Evolutionary conservation across 2,797 vertebrate species (phyloP).

Genomic region (Dicrostonyx torquatus): DNA sequence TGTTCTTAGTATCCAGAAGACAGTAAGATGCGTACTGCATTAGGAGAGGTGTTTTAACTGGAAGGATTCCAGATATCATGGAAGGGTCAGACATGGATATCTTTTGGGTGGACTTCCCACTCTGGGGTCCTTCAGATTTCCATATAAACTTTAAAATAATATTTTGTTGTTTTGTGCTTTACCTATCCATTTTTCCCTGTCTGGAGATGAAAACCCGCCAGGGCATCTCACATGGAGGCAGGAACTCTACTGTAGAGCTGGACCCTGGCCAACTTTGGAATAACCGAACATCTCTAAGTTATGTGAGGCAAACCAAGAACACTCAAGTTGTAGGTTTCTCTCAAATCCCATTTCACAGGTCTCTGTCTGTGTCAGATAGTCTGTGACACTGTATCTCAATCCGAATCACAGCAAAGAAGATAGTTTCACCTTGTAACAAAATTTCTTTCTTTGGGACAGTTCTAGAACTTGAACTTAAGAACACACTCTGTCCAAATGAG

Average conservation of each 20-base stretch:
- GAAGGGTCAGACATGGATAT: neutral
- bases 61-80: neutral
- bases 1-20: neutral
- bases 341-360: neutral
- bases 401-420: neutral
- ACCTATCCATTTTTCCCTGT: neutral
- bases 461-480: neutral
- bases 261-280: neutral
- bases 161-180: neutral
- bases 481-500: neutral
- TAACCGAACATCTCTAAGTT: neutral
- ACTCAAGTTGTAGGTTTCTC: neutral
- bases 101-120: neutral
- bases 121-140: neutral
- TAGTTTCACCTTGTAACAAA: neutral
- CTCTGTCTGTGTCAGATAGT: neutral
- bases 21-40: neutral
- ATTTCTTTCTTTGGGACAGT: neutral
- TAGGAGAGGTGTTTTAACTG: neutral
- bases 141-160: neutral
- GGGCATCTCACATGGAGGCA: too few relatives aligned
- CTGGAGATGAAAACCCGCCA: neutral
- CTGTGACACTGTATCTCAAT: neutral
- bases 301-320: neutral
- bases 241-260: accelerated